A percentile compares a stretch with the other conserved stretches of the same genome.
Evolutionary conservation across 2,797 vertebrate genomes (phyloP).

Genomic region (Saxicola maurus): DNA sequence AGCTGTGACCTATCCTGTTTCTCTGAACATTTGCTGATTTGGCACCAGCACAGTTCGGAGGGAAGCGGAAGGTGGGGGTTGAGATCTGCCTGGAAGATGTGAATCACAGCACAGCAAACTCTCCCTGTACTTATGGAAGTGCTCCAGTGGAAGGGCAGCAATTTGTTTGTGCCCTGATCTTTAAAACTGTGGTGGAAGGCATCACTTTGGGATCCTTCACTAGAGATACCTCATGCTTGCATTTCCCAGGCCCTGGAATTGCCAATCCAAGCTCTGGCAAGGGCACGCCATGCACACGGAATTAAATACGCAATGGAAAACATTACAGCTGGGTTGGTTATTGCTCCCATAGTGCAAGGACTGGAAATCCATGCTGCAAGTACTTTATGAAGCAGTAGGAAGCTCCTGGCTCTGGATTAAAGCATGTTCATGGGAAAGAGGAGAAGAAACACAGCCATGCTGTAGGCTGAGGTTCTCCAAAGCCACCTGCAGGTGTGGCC

Average conservation of each 20-base stretch:
- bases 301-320: slow-evolving; percentile 41
- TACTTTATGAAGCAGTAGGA: neutral
- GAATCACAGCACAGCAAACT: neutral
- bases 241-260: neutral
- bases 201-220: neutral
- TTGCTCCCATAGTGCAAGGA: neutral
- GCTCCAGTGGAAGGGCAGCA: neutral
- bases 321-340: neutral
- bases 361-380: neutral
- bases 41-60: neutral
- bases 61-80: neutral
- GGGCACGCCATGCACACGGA: neutral
- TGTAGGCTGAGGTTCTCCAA: neutral
- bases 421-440: neutral
- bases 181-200: neutral
- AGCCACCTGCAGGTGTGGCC: neutral
- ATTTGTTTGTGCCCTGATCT: neutral
- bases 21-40: slow-evolving; percentile 43
- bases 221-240: neutral
- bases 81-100: neutral
- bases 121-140: neutral
- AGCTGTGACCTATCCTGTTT: slow-evolving; percentile 51
- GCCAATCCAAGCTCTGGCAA: neutral
- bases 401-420: neutral
- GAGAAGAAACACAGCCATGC: neutral